A percentile compares a stretch with the other conserved stretches of the same genome.
Conservation (phyloP, 2,797 vertebrate species). For the Pipistrellus kuhlii region DNA sequence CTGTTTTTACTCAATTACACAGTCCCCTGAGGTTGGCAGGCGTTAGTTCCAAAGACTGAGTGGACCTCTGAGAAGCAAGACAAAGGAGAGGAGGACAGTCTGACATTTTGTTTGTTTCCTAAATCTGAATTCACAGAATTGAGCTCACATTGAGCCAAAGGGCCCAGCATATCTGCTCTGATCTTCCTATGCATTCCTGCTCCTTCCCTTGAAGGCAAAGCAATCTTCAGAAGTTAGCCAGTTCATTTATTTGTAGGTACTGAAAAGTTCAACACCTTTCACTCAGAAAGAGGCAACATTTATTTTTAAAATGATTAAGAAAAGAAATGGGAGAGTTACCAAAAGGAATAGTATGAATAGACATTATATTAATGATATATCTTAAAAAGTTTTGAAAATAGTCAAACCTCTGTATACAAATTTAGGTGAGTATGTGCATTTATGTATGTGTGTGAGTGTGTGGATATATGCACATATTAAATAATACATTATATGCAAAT, state of each 20-base stretch:
- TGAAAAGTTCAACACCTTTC: conserved; percentile 14
- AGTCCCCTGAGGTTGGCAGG: not conserved
- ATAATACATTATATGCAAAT: not conserved
- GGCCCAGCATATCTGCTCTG: not conserved
- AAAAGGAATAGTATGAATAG: not conserved
- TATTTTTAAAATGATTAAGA: conserved; percentile 25
- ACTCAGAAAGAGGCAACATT: not conserved
- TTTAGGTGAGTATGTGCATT: not conserved
- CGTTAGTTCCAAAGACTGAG: conserved; percentile 10
- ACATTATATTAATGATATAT: not conserved
- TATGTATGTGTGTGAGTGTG: too few species aligned
- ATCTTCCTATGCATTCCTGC: not conserved
- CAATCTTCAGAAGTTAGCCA: not conserved
- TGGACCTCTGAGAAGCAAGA: conserved; percentile 14
- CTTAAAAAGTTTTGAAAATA: not conserved
- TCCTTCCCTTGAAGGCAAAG: not conserved
- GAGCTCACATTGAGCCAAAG: not conserved
- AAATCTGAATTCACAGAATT: conserved; percentile 52
- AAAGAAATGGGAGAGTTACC: not conserved
- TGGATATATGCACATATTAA: not conserved
- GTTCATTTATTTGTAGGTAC: not conserved
- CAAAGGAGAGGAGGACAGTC: not conserved
- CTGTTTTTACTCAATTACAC: conserved; percentile 53
- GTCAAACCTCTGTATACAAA: not conserved
- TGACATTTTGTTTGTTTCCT: conserved; percentile 51